These are phyloP conservation scores for Hypomecis atomaria DNA, from an alignment of 2,888 invertebrate species.

Conservation along the genomic window DNA sequence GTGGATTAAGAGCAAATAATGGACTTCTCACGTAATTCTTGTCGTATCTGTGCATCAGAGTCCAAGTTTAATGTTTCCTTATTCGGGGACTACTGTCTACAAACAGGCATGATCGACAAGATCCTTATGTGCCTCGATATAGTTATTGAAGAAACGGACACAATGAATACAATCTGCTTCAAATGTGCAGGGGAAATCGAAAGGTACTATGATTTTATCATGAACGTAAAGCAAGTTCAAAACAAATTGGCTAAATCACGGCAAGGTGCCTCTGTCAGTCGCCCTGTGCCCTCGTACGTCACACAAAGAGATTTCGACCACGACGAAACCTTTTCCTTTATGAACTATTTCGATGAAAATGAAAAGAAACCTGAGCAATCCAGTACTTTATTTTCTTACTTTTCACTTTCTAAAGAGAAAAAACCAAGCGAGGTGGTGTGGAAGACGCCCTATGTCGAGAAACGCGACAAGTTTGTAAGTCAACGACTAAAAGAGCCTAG, in stretches of 20 bases:
- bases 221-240: constrained; percentile 66
- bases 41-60: constrained; percentile 70
- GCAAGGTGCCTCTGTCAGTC: constrained; percentile 50
- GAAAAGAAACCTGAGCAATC: constrained; percentile 64
- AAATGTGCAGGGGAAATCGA: constrained; percentile 72
- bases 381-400: constrained; percentile 74
- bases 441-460: constrained; percentile 62
- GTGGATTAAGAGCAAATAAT: constrained; percentile 46
- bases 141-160: constrained; percentile 66
- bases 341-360: constrained; percentile 55
- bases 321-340: constrained; percentile 72
- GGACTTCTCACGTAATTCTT: constrained; percentile 66
- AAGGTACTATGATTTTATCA: constrained; percentile 68
- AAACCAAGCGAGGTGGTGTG: constrained; percentile 53
- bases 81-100: constrained; percentile 64
- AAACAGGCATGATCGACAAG: constrained; percentile 68
- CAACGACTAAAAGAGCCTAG: constrained; percentile 46
- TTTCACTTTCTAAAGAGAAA: constrained; percentile 61
- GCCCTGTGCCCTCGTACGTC: constrained; percentile 66
- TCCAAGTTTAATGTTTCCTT: constrained; percentile 72
- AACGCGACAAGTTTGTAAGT: constrained; percentile 45
- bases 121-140: constrained; percentile 69
- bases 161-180: constrained; percentile 68
- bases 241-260: constrained; percentile 50
- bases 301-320: constrained; percentile 68